phyloP scores from a whole-genome alignment of 2,797 vertebrate genomes.

The Pipistrellus kuhlii region DNA sequence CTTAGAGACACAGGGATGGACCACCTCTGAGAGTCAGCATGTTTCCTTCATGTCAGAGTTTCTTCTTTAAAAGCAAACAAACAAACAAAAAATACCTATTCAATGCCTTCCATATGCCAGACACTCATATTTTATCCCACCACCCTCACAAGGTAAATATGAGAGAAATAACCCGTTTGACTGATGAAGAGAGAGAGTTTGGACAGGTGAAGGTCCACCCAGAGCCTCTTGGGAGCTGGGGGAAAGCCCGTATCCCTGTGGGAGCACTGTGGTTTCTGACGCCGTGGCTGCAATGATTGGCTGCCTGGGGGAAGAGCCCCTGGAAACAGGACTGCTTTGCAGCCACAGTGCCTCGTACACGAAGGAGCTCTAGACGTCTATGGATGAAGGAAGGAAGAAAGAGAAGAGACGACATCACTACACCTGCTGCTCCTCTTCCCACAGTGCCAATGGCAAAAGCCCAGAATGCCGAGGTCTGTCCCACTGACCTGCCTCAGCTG shows the following conservation, averaged over 20 bases:
- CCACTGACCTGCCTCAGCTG: not conserved
- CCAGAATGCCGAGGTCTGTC: not conserved
- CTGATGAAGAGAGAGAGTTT: not conserved
- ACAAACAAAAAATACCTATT: not conserved
- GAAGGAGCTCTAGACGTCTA: not conserved
- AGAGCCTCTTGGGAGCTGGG: not conserved
- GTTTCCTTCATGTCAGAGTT: not conserved
- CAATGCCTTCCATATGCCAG: too few species aligned
- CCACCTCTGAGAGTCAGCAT: accelerated
- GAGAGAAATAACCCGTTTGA: not conserved
- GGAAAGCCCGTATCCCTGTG: not conserved
- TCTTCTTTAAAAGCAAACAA: not conserved
- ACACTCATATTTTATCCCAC: not conserved
- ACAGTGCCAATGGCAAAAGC: accelerated
- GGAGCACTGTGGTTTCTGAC: accelerated
- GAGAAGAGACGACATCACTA: too few species aligned
- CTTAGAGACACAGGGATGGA: not conserved
- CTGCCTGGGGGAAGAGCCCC: accelerated
- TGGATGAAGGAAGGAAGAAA: not conserved
- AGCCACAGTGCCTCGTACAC: not conserved
- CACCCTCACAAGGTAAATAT: not conserved
- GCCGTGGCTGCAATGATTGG: not conserved
- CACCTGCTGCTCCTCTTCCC: too few species aligned
- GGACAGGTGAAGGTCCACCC: not conserved
- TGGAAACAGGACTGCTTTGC: not conserved